phyloP scores from a whole-genome alignment of 2,888 invertebrate species.

The Hirtodrosophila histrioides region DNA sequence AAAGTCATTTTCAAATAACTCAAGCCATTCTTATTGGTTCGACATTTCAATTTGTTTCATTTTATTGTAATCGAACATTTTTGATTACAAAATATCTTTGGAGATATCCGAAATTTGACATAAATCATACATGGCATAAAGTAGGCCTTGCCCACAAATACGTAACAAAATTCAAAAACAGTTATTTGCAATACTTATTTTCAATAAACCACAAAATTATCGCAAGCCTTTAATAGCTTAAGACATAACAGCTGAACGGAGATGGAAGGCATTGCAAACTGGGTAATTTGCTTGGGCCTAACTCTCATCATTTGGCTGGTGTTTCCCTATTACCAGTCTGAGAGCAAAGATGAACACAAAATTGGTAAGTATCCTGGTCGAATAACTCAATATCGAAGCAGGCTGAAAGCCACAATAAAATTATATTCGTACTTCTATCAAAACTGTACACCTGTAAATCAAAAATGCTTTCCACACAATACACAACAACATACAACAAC shows the following conservation, averaged over 20 bases:
- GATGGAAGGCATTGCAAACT: constrained; percentile 25
- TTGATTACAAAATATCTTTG: too few relatives aligned
- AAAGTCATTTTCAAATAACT: too few relatives aligned
- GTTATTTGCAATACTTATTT: not conserved
- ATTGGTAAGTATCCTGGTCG: constrained; percentile 26
- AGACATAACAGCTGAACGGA: not conserved
- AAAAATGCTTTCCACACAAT: constrained; percentile 2
- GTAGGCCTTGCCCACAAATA: constrained; percentile 1
- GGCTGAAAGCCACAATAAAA: constrained; percentile 4
- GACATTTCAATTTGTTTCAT: too few relatives aligned
- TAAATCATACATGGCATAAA: not conserved
- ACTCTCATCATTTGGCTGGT: constrained; percentile 35
- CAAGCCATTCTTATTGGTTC: too few relatives aligned
- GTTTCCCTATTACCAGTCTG: constrained; percentile 13
- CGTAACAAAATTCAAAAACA: constrained; percentile 3
- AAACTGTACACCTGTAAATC: not conserved
- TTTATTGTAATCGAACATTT: too few relatives aligned
- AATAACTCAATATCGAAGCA: constrained; percentile 15
- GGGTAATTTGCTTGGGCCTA: constrained; percentile 26
- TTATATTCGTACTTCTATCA: not conserved
- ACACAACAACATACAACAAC: constrained; percentile 10
- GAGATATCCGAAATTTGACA: too few relatives aligned
- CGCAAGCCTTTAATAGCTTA: not conserved
- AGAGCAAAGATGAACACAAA: not conserved
- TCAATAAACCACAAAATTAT: constrained; percentile 13